Evolutionary conservation across 2,113 vertebrate genomes (phyloP).

Genomic region (Porphyrio hochstetteri): DNA sequence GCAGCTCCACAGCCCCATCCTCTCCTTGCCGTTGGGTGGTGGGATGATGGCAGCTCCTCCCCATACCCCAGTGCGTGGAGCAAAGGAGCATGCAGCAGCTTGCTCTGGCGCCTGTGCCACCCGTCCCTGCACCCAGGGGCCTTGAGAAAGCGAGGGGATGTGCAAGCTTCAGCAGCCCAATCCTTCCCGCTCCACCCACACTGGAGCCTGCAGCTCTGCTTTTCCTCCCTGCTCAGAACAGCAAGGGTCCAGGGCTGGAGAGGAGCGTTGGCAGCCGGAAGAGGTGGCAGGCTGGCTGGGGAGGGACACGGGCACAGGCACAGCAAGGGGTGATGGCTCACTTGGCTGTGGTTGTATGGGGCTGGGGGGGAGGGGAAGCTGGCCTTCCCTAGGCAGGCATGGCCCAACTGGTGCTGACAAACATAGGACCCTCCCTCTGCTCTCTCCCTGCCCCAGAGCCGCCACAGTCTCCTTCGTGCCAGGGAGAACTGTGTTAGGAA

Average conservation of each 20-base stretch:
- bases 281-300: not conserved
- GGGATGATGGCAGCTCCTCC: not conserved
- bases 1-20: not conserved
- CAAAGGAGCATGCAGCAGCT: not conserved
- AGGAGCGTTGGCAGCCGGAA: not conserved
- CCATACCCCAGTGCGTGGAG: not conserved
- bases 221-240: not conserved
- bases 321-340: not conserved
- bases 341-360: rapidly evolving
- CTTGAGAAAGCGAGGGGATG: not conserved
- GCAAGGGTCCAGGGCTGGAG: not conserved
- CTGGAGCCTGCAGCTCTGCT: not conserved
- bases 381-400: too few species aligned
- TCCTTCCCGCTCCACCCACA: not conserved
- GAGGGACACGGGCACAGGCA: not conserved
- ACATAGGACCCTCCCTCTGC: not conserved
- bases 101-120: not conserved
- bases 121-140: rapidly evolving
- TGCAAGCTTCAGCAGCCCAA: not conserved
- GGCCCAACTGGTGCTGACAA: not conserved
- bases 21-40: not conserved
- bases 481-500: not conserved
- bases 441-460: not conserved
- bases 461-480: rapidly evolving
- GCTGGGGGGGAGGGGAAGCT: not conserved